Conservation (phyloP, 2,888 invertebrate genomes). For the Eubasilissa splendida region DNA sequence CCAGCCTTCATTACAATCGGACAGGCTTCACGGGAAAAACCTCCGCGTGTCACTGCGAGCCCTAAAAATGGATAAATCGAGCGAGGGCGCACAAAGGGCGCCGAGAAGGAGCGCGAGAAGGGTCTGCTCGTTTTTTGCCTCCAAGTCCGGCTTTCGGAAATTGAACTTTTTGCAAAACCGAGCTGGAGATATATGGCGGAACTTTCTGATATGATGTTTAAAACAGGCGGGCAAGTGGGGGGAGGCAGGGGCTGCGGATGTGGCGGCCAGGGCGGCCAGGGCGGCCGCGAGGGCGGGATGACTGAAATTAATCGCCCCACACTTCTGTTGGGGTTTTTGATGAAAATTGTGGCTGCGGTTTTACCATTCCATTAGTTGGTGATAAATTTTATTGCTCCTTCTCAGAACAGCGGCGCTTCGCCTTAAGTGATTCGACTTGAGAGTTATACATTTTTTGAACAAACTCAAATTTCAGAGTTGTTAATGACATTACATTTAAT, state of each 20-base stretch:
- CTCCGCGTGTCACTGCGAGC: slow-evolving; percentile 45
- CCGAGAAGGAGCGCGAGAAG: slow-evolving; percentile 1
- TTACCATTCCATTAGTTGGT: slow-evolving; percentile 52
- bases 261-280: neutral
- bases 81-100: slow-evolving; percentile 16
- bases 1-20: slow-evolving; percentile 37
- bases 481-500: neutral
- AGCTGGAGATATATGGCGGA: slow-evolving; percentile 49
- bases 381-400: slow-evolving; percentile 48
- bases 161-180: slow-evolving; percentile 13
- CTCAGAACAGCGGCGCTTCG: slow-evolving; percentile 17
- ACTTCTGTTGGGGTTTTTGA: slow-evolving; percentile 37
- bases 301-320: slow-evolving; percentile 47
- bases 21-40: slow-evolving; percentile 28
- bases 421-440: slow-evolving; percentile 31
- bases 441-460: neutral
- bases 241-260: neutral
- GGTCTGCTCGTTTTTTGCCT: slow-evolving; percentile 44
- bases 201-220: slow-evolving; percentile 49
- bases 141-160: slow-evolving; percentile 26
- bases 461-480: neutral
- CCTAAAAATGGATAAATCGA: slow-evolving; percentile 55
- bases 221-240: slow-evolving; percentile 16
- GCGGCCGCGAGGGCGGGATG: slow-evolving; percentile 15
- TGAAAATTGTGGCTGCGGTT: slow-evolving; percentile 46